These are phyloP conservation scores for Neolamprologus cancellatus DNA, from an alignment of 2,113 vertebrate genomes.

Conservation along the genomic window DNA sequence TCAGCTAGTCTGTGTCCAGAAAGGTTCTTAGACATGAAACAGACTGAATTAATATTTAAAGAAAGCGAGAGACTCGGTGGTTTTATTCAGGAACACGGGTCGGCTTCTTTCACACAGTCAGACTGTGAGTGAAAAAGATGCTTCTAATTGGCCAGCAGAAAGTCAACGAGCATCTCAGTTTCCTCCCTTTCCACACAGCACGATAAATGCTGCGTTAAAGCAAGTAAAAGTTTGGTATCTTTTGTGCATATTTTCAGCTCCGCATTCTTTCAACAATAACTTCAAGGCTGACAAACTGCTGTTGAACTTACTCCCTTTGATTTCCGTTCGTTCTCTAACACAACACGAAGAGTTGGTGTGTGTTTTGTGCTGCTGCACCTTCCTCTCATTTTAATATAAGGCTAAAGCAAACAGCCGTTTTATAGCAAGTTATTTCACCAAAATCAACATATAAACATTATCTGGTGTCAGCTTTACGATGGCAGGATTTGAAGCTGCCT, in stretches of 20 bases:
- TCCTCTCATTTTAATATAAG: neutral
- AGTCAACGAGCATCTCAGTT: neutral
- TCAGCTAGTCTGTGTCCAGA: neutral
- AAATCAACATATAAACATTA: neutral
- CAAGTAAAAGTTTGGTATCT: neutral
- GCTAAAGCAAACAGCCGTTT: neutral
- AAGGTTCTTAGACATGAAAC: neutral
- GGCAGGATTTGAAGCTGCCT: neutral
- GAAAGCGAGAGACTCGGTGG: neutral
- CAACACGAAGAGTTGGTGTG: accelerated
- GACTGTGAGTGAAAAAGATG: neutral
- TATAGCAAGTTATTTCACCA: neutral
- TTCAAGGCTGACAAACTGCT: neutral
- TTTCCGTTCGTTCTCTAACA: neutral
- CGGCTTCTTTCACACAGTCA: neutral
- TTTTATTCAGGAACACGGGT: neutral
- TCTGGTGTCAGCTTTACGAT: neutral
- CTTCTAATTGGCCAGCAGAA: neutral
- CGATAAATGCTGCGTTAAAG: neutral
- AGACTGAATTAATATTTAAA: neutral
- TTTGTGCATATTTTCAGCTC: neutral
- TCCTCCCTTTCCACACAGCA: neutral
- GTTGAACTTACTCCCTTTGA: neutral
- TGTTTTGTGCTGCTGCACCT: neutral
- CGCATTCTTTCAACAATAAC: neutral